These are phyloP conservation scores for Microtus pennsylvanicus DNA, from an alignment of 2,113 vertebrate genomes.

Conservation along the genomic window DNA sequence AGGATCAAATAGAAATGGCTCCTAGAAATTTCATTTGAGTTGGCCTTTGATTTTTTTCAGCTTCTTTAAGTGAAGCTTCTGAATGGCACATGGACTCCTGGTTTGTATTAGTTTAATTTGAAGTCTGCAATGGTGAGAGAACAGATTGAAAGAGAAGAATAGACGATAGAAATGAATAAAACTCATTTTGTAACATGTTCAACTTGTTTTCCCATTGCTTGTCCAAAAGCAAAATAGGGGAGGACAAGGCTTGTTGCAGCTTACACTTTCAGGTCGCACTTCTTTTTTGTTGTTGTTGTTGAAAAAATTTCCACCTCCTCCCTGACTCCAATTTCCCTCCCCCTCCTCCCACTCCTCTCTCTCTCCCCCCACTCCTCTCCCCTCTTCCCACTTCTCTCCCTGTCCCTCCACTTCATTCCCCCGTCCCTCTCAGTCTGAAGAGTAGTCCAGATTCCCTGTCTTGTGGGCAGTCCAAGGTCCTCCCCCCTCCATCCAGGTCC, in stretches of 20 bases:
- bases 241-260: not conserved
- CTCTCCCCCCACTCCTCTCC: too few species aligned
- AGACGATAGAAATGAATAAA: not conserved
- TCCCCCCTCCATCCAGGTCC: too few species aligned
- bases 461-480: too few species aligned
- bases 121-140: not conserved
- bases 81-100: not conserved
- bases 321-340: too few species aligned
- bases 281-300: too few species aligned
- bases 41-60: not conserved
- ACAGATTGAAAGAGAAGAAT: not conserved
- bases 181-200: not conserved
- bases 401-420: too few species aligned
- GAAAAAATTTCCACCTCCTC: too few species aligned
- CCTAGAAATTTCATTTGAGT: not conserved
- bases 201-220: not conserved
- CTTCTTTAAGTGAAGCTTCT: not conserved
- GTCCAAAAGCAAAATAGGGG: not conserved
- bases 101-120: not conserved
- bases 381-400: too few species aligned
- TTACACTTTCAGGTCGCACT: not conserved
- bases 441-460: too few species aligned
- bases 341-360: too few species aligned
- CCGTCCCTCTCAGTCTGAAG: too few species aligned
- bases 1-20: too few species aligned